Evolutionary conservation across 2,113 vertebrate genomes (phyloP).

Genomic region (Microcebus griseorufus): DNA sequence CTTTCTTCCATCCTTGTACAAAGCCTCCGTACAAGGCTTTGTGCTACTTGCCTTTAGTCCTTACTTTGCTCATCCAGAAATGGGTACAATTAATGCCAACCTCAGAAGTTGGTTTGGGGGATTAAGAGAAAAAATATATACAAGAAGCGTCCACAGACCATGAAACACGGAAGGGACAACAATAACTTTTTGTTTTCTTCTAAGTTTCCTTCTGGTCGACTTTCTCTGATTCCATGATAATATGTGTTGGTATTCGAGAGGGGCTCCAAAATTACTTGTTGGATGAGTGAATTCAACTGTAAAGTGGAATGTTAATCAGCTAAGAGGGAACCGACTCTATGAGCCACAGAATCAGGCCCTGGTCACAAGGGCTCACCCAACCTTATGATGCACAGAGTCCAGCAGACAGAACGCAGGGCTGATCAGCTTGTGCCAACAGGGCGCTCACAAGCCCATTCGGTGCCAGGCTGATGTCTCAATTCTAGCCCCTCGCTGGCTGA

Average conservation of each 20-base stretch:
- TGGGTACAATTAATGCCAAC: background rate
- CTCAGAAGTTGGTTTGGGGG: background rate
- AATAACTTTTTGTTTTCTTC: background rate
- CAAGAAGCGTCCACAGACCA: background rate
- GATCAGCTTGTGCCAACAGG: background rate
- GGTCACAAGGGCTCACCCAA: background rate
- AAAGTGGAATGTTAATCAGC: background rate
- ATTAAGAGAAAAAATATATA: constrained; percentile 30
- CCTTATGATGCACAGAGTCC: accelerated
- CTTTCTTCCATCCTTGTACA: background rate
- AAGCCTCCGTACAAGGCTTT: background rate
- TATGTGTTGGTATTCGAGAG: background rate
- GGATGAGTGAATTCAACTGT: background rate
- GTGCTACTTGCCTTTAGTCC: background rate
- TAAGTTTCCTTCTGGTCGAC: background rate
- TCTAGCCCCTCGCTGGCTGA: background rate
- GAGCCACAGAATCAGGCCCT: background rate
- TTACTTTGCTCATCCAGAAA: background rate
- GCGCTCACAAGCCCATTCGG: background rate
- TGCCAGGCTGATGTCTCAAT: background rate
- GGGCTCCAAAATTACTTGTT: background rate
- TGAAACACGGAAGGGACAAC: background rate
- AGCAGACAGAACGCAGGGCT: background rate
- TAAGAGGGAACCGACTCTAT: background rate
- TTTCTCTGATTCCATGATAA: background rate